Base-by-base conservation (phyloP, 2,888 invertebrate genomes). In the Heliconius cydno region DNA sequence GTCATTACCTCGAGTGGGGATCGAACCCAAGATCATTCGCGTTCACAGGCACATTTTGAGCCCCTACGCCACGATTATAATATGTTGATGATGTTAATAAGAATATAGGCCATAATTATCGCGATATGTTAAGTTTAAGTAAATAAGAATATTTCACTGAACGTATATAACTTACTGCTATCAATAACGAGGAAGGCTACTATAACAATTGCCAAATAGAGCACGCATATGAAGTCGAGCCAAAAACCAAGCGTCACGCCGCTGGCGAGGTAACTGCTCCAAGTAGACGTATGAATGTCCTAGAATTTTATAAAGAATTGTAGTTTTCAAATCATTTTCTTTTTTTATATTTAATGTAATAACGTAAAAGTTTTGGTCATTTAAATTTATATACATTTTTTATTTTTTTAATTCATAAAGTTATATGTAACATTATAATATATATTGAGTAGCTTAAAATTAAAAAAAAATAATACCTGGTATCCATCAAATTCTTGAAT, bases 181-280 rank as follows among this genome's bases (percentile, higher is more conserved):
- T 96, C 95, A 57, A 96, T 90, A 0, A 96, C 88, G 22, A 97
- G 95, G 89, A 97, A 97, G 67, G 96, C 96, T 82, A 97, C 96
- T 7, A 97, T 96, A 15, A 98, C 97, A 28, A 96, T 94, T 0
- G 96, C 92, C 60, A 97, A 94, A 87, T 98, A 98, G 22, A 96
- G 82, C 46, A 96, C 96, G 84, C 97, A 97, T 79, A 98, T 94
- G 85, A 97, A 95, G 88, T 98, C 98, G 75, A 98, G 92, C 94
- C 97, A 96, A 78, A 98, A 95, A 3, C 98, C 98, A 80, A 98
- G 96, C 84, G 97, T 97, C 3, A 96, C 95, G 38, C 96, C 96
- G 7, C 96, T 96, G 0, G 96, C 94, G 74, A 97, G 88, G 86
- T 96, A 96, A 81, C 97, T 95, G 90, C 96, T 97, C 96, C 97